A percentile compares a stretch with the other conserved stretches of the same genome.
Evolutionary conservation across 2,888 invertebrate genomes (phyloP).

Genomic region (Ichneumoninae sp.): DNA sequence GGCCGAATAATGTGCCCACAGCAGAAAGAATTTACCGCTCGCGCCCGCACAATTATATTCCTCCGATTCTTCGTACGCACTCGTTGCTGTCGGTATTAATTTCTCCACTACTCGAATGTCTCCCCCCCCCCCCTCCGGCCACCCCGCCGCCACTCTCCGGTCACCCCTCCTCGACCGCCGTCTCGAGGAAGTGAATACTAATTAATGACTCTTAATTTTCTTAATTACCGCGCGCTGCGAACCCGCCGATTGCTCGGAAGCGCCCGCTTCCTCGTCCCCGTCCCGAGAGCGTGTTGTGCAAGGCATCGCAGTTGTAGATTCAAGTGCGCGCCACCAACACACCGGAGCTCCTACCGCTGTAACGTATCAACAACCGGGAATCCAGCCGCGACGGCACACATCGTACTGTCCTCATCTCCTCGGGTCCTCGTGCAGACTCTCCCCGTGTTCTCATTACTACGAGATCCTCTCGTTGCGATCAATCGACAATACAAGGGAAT

Average conservation of each 20-base stretch:
- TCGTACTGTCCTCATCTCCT: slow-evolving; percentile 19
- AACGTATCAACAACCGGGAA: neutral
- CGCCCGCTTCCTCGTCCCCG: slow-evolving; percentile 67
- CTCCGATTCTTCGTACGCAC: slow-evolving; percentile 45
- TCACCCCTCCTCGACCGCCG: slow-evolving; percentile 42
- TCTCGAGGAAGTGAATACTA: slow-evolving; percentile 81
- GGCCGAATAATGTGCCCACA: slow-evolving; percentile 79
- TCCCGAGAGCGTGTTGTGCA: slow-evolving; percentile 56
- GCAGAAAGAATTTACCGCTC: slow-evolving; percentile 75
- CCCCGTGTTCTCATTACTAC: neutral
- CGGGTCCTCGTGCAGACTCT: slow-evolving; percentile 14
- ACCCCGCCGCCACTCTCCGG: slow-evolving; percentile 24
- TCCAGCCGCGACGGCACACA: neutral
- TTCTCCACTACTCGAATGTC: slow-evolving; percentile 43
- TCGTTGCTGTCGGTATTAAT: slow-evolving; percentile 27
- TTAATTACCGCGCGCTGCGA: slow-evolving; percentile 79
- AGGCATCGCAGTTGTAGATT: neutral
- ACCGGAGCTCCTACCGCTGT: neutral
- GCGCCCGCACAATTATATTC: slow-evolving; percentile 66
- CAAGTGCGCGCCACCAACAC: neutral
- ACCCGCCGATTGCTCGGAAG: slow-evolving; percentile 75
- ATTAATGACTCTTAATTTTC: slow-evolving; percentile 84
- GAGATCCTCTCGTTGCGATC: slow-evolving; percentile 10
- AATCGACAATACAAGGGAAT: slow-evolving; percentile 17
- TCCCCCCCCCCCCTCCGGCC: slow-evolving; percentile 2